phyloP scores from a whole-genome alignment of 1,140 invertebrate species.

The Bombus pascuorum region DNA sequence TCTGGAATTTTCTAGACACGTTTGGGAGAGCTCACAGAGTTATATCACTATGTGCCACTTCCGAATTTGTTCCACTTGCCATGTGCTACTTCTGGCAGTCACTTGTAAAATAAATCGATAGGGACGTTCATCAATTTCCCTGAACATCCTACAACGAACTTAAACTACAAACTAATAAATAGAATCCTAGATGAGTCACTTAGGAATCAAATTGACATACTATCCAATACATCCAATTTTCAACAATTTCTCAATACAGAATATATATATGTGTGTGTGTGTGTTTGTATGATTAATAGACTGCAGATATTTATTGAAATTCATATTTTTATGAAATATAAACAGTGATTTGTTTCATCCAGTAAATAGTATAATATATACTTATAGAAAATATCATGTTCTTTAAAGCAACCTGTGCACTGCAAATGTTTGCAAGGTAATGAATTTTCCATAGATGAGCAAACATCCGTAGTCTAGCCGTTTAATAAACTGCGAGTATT shows the following conservation, averaged over 20 bases:
- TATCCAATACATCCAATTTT: not conserved
- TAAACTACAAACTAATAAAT: not conserved
- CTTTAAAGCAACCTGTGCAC: no score
- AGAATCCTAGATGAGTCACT: not conserved
- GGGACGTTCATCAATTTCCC: slow-evolving; percentile 3
- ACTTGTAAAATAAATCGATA: not conserved
- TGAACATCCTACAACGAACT: no score
- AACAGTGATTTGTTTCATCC: no score
- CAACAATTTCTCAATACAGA: not conserved
- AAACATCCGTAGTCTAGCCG: no score
- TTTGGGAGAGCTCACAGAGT: not conserved
- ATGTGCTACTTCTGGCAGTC: not conserved
- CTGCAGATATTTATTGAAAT: not conserved
- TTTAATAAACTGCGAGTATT: no score
- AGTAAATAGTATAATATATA: no score
- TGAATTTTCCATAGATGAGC: no score
- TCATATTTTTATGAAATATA: not conserved
- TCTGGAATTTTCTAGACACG: not conserved
- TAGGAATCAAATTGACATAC: not conserved
- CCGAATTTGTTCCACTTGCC: slow-evolving; percentile 17
- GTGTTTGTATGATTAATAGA: not conserved
- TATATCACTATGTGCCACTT: not conserved
- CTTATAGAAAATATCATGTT: no score
- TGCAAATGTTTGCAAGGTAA: no score
- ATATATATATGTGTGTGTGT: no score